Evolutionary conservation across 1,140 invertebrate genomes (phyloP), one percentile per base, ranked within the genome.

Genomic region (Papilio aristodemus): DNA sequence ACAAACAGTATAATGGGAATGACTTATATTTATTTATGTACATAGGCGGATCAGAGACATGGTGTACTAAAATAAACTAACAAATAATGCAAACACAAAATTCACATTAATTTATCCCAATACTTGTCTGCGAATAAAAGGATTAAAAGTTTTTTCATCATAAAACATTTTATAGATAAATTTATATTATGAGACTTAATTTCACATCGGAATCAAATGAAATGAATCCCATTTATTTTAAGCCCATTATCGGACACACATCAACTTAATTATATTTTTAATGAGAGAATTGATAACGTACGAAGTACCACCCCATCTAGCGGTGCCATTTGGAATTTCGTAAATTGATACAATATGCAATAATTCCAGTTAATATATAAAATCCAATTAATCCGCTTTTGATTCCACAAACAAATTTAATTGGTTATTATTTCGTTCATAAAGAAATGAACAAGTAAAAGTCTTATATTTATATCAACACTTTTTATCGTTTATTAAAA

Each of bases 251-350:
- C 17, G 17, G 0, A 50, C 3, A 22, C 19, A 19, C 19, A 50
- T 50, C 46, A 11, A 50, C 8, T 67, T 71, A 72, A 72, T 72
- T 72, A 69, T 72, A 69, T 69, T 69, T 72, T 72, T 50, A 69
- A 72, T 72, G 68, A 72, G 68, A 41, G 67, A 69, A 19, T 46
- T 57, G 63, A 72, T 67, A 67, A 72, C 41, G 22, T 69, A 60
- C 50, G 10, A 39, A 62, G 43, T 57, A 63, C 27, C 2, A 63
- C 27, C 2, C 27, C 27, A 32, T 32, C 60, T 59, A 72, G 46
- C 38, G 10, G 38, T 50, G 22, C 46, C 46, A 50, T 50, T 50
- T 50, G 1, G 46, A 50, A 6, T 22, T 22, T 19, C 43, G 43
- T 10, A 46, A 19, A 46, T 46, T 50, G 11, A 50, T 50, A 50